These are phyloP conservation scores for Polia nebulosa DNA, from an alignment of 2,888 invertebrate species.

Conservation along the genomic window DNA sequence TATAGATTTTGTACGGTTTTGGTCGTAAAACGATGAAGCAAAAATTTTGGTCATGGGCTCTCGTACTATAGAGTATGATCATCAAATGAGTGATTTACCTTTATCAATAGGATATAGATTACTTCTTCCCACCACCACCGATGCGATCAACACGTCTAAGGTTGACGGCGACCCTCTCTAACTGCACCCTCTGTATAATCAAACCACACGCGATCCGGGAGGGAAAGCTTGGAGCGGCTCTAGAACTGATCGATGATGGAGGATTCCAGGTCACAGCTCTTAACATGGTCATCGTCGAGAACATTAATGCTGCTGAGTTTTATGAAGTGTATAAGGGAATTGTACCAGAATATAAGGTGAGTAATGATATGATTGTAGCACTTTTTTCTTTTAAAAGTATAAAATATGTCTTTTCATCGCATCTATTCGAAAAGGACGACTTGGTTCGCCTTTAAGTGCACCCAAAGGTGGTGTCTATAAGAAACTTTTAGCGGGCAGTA, in stretches of 20 bases:
- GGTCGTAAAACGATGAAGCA: too few species aligned
- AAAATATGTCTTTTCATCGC: too few species aligned
- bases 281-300: constrained; percentile 95
- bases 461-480: too few species aligned
- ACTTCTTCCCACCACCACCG: constrained; percentile 91
- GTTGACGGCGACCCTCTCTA: constrained; percentile 91
- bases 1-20: too few species aligned
- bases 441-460: too few species aligned
- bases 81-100: not conserved
- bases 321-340: constrained; percentile 98
- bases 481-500: too few species aligned
- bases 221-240: constrained; percentile 93
- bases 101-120: constrained; percentile 88
- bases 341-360: constrained; percentile 94
- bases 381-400: too few species aligned
- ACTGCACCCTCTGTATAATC: constrained; percentile 95
- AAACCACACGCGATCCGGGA: constrained; percentile 97
- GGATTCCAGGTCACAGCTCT: constrained; percentile 95
- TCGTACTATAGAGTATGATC: too few species aligned
- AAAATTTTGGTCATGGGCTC: too few species aligned
- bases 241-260: constrained; percentile 93
- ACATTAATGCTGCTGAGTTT: constrained; percentile 97
- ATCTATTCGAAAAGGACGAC: too few species aligned
- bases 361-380: not conserved
- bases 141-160: constrained; percentile 80